Percentiles rank a stretch among this genome's conserved stretches.
Conservation (phyloP, 2,888 invertebrate genomes). For the Sphaerophoria rueppellii region DNA sequence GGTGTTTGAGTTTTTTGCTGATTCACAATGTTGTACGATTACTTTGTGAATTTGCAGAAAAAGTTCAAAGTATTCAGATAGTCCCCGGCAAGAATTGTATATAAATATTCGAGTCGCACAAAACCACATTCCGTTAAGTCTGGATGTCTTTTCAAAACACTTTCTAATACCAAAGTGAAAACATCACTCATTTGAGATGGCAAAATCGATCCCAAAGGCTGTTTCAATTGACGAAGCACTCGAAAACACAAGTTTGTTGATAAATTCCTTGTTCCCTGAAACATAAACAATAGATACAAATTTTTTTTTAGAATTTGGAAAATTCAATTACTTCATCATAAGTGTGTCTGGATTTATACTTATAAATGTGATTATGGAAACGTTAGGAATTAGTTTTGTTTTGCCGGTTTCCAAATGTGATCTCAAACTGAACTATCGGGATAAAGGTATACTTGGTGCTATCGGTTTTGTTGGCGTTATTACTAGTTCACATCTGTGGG, state of each 20-base stretch:
- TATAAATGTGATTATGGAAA: conserved; percentile 81
- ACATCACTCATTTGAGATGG: neutral
- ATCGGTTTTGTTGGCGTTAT: conserved; percentile 82
- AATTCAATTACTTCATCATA: conserved; percentile 83
- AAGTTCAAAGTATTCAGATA: too few species aligned
- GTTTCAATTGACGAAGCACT: conserved; percentile 76
- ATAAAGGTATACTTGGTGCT: conserved; percentile 81
- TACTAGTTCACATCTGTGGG: conserved; percentile 84
- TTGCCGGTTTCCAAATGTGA: conserved; percentile 83
- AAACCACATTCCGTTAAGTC: neutral
- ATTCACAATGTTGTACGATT: too few species aligned
- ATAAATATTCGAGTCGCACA: neutral
- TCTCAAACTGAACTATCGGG: conserved; percentile 78
- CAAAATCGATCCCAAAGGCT: conserved; percentile 79
- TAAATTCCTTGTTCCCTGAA: neutral
- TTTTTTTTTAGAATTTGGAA: conserved; percentile 82
- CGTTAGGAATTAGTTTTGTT: conserved; percentile 83
- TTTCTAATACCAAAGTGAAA: neutral
- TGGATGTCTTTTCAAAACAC: neutral
- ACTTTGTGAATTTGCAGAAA: too few species aligned
- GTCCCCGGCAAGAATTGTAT: too few species aligned
- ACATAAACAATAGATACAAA: too few species aligned
- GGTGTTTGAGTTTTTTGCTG: too few species aligned
- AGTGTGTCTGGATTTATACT: conserved; percentile 83
- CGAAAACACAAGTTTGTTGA: conserved; percentile 38